A percentile compares a stretch with the other conserved stretches of the same genome.
Conservation (phyloP, 2,113 vertebrate species). For the Stigmatopora nigra region DNA sequence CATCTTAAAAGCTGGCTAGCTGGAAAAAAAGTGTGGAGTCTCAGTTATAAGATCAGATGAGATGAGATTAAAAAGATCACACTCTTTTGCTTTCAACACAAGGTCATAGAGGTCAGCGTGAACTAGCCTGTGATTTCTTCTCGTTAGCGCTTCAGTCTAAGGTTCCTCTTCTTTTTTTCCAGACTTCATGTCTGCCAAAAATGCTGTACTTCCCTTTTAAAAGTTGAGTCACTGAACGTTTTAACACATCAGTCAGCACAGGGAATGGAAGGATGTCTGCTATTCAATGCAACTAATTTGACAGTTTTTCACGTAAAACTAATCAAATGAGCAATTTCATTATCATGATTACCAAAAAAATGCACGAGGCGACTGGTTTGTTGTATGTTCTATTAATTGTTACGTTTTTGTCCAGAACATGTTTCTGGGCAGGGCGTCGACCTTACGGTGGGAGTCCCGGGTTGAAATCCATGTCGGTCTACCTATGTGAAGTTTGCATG, state of each 20-base stretch:
- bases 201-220: constrained; percentile 5
- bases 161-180: constrained; percentile 22
- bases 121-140: constrained; percentile 17
- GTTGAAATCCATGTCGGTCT: too few species aligned
- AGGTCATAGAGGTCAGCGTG: background rate
- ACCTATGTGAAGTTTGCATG: too few species aligned
- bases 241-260: constrained; percentile 18
- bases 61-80: background rate
- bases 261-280: constrained; percentile 3
- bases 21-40: constrained; percentile 30
- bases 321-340: background rate
- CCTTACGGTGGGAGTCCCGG: too few species aligned
- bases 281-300: background rate
- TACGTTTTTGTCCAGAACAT: background rate
- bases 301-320: background rate
- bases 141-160: background rate
- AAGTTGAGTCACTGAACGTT: constrained; percentile 18
- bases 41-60: background rate
- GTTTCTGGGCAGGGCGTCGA: background rate
- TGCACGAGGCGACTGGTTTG: too few species aligned
- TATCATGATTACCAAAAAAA: background rate
- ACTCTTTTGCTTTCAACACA: background rate
- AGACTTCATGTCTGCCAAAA: constrained; percentile 10
- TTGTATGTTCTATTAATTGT: background rate
- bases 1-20: constrained; percentile 39